These are phyloP conservation scores for Xenus cinereus DNA, from an alignment of 2,113 vertebrate species.

Conservation along the genomic window DNA sequence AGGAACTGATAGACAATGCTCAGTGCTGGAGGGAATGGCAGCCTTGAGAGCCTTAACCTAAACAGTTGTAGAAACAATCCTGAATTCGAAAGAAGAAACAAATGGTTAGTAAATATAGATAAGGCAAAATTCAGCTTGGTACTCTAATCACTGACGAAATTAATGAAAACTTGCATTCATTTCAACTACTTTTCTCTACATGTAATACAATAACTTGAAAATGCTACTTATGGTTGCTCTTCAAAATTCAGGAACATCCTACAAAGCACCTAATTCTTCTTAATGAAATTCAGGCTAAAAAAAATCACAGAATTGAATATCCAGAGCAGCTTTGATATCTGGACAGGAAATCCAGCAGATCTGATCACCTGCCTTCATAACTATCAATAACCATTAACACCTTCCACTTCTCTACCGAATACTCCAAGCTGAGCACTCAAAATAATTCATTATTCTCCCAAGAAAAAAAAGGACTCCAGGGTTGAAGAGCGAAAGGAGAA, in stretches of 20 bases:
- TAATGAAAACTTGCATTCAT: not conserved
- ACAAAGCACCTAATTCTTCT: not conserved
- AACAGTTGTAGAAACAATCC: not conserved
- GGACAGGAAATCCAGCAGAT: not conserved
- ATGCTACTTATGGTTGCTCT: not conserved
- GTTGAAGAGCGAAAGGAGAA: not conserved
- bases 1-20: not conserved
- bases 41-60: not conserved
- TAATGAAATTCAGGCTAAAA: not conserved
- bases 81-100: not conserved
- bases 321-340: not conserved
- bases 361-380: not conserved
- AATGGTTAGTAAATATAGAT: not conserved
- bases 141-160: not conserved
- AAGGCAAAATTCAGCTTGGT: not conserved
- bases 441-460: not conserved
- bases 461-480: not conserved
- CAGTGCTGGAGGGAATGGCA: not conserved
- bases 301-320: not conserved
- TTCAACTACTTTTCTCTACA: not conserved
- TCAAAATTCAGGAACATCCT: not conserved
- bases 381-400: not conserved
- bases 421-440: not conserved
- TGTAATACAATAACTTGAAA: not conserved
- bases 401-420: not conserved